phyloP scores from a whole-genome alignment of 2,113 vertebrate species.

The Pimephales promelas region DNA sequence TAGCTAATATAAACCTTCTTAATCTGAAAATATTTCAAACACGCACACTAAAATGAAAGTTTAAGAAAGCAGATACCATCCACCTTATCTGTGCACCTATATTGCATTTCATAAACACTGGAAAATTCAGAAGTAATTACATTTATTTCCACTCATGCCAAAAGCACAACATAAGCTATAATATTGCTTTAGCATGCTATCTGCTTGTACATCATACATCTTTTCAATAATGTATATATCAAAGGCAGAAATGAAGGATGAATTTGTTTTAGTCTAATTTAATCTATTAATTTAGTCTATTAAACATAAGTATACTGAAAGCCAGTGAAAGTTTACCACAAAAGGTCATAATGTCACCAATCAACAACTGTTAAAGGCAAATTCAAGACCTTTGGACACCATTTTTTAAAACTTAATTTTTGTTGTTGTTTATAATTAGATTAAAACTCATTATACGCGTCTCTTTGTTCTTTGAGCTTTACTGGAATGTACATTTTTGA shows the following conservation, averaged over 20 bases:
- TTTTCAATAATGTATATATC: not conserved
- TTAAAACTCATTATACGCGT: not conserved
- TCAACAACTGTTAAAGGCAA: not conserved
- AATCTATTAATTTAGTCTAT: no score
- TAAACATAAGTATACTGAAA: no score
- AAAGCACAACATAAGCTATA: not conserved
- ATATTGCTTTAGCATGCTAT: not conserved
- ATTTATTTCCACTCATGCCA: not conserved
- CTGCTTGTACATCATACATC: not conserved
- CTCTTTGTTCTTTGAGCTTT: not conserved
- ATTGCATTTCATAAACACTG: slow-evolving; percentile 4
- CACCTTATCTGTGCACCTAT: slow-evolving; percentile 1
- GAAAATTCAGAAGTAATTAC: not conserved
- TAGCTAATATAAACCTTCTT: slow-evolving; percentile 5
- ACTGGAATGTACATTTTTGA: not conserved
- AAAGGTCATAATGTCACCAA: not conserved
- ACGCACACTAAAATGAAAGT: not conserved
- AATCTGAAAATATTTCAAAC: not conserved
- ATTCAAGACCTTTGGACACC: not conserved
- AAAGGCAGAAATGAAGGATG: not conserved
- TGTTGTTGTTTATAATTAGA: not conserved
- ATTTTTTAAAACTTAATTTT: not conserved
- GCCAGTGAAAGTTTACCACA: not conserved
- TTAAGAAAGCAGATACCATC: not conserved
- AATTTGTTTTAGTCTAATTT: no score